A percentile compares a stretch with the other conserved stretches of the same genome.
phyloP scores from a whole-genome alignment of 2,888 invertebrate species.

The Acanthosepion esculentum region DNA sequence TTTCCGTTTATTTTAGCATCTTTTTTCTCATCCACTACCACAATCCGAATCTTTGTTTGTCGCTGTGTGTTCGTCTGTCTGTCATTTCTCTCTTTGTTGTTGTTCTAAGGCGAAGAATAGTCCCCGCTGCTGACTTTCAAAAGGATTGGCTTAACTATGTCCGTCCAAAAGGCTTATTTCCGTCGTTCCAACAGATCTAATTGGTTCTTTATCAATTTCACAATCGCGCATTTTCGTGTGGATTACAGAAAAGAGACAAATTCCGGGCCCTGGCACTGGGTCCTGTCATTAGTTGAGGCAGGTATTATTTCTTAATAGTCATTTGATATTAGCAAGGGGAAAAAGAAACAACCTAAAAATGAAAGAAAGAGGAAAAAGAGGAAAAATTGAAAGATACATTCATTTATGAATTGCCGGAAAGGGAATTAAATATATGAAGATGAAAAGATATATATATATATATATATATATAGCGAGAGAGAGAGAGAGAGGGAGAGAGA shows the following conservation, averaged over 20 bases:
- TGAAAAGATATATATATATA: background rate
- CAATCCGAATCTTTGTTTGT: background rate
- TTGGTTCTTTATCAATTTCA: slow-evolving; percentile 20
- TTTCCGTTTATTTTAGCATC: background rate
- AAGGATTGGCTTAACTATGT: background rate
- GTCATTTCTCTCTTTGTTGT: too few species aligned
- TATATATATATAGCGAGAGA: background rate
- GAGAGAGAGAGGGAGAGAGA: background rate
- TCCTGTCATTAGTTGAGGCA: background rate
- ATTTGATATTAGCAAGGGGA: background rate
- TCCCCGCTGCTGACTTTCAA: background rate
- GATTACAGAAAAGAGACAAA: background rate
- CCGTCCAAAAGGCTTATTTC: background rate
- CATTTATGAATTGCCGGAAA: background rate
- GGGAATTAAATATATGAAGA: background rate
- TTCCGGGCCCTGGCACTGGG: background rate
- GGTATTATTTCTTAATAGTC: slow-evolving; percentile 33
- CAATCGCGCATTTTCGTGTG: background rate
- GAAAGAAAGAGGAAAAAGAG: background rate
- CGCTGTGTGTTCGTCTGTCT: background rate
- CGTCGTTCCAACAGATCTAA: background rate
- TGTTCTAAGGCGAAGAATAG: background rate
- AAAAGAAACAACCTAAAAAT: background rate
- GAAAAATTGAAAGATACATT: background rate
- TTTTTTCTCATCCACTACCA: background rate